Evolutionary conservation across 2,797 vertebrate genomes (phyloP), one percentile per base, ranked within the genome.

Genomic region (Spinus pinus): DNA sequence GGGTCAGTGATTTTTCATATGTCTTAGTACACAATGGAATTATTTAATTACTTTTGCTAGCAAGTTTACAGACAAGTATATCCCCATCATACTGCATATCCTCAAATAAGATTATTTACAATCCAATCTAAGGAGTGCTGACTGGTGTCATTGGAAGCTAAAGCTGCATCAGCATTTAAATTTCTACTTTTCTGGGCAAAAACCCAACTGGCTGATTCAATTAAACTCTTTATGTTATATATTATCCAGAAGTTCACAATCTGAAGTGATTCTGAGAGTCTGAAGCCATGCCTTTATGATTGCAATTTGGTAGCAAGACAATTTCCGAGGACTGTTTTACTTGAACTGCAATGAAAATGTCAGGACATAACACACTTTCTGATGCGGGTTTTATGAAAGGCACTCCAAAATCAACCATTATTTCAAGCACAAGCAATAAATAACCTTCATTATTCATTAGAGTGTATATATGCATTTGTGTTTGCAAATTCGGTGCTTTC

Each of bases 191-290:
- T 98, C 98, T 98, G 97, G 98, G 98, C 97, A 98, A 98, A 98
- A 98, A 97, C 97, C 97, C 97, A 98, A 98, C 97, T 97, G 97
- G 97, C 97, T 98, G 98, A 98, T 98, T 98, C 97, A 98, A 98
- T 98, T 98, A 98, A 98, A 98, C 97, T 97, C 96, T 97, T 98
- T 98, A 98, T 96, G 97, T 97, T 98, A 97, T 98, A 98, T 98
- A 97, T 98, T 98, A 98, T 97, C 98, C 97, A 97, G 96, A 97
- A 98, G 97, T 98, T 98, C 97, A 96, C 98, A 97, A 97, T 97
- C 97, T 96, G 97, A 97, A 97, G 94, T 95, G 97, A 97, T 98
- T 98, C 96, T 87, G 91, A 24, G 94, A 97, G 96, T 95, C 97
- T 96, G 95, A 98, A 97, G 95, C 92, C 95, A 92, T 97, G 97